Conservation (phyloP, 1,140 invertebrate genomes). For the Lordiphosa collinella region DNA sequence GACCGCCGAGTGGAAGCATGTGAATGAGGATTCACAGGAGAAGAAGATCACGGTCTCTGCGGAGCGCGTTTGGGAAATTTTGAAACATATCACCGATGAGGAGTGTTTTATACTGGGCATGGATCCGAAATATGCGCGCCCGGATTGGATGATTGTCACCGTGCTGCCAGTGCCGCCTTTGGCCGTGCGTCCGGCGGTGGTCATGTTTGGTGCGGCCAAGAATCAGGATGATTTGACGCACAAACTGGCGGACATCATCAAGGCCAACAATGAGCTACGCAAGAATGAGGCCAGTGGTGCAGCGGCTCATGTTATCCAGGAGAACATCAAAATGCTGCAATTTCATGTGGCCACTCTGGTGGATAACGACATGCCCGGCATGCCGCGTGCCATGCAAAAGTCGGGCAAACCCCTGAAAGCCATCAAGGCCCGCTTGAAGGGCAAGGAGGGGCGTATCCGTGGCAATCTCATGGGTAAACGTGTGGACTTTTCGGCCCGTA, state of each 20-base stretch:
- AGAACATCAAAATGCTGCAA: constrained; percentile 99
- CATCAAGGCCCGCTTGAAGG: constrained; percentile 93
- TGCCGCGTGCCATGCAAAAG: constrained; percentile 98
- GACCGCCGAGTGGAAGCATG: constrained; percentile 98
- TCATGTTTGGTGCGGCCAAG: constrained; percentile 99
- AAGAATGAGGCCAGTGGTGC: constrained; percentile 97
- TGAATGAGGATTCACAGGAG: constrained; percentile 98
- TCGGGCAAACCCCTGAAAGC: constrained; percentile 99
- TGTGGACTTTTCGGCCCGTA: constrained; percentile 99
- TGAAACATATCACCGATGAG: constrained; percentile 98
- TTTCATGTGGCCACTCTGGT: constrained; percentile 99
- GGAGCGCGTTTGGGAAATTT: constrained; percentile 97
- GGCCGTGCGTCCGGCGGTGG: constrained; percentile 95
- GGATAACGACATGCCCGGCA: constrained; percentile 99
- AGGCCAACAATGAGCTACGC: constrained; percentile 97
- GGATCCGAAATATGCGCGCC: constrained; percentile 96
- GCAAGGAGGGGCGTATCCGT: constrained; percentile 98
- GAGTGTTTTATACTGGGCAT: constrained; percentile 97
- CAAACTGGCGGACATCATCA: constrained; percentile 99
- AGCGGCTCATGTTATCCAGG: constrained; percentile 96
- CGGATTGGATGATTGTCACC: constrained; percentile 99
- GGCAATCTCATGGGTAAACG: constrained; percentile 99
- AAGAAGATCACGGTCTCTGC: constrained; percentile 96
- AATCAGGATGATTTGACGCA: constrained; percentile 99
- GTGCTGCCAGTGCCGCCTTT: constrained; percentile 98